Percentiles rank a stretch among this genome's conserved stretches.
These are phyloP conservation scores for Opisthocomus hoazin DNA, from an alignment of 2,113 vertebrate species.

Conservation along the genomic window DNA sequence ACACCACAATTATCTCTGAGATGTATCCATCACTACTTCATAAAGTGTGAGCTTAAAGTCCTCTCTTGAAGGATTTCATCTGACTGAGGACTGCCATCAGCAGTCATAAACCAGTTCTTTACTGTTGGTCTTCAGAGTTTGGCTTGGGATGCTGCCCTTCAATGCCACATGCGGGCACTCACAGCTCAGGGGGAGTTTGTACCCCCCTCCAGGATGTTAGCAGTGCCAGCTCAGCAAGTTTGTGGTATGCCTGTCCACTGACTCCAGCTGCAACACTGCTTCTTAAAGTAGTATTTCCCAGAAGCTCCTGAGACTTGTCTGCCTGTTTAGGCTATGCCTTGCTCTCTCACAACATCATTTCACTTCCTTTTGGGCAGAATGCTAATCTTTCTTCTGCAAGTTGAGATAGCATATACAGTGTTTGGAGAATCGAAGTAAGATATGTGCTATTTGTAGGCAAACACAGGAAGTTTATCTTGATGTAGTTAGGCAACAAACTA, in stretches of 20 bases:
- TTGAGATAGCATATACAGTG: neutral
- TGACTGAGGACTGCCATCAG: neutral
- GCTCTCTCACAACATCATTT: neutral
- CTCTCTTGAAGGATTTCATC: neutral
- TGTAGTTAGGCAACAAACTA: neutral
- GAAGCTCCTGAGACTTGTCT: neutral
- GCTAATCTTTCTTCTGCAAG: neutral
- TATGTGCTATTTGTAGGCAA: neutral
- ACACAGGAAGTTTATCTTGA: neutral
- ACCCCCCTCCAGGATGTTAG: neutral
- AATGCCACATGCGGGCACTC: neutral
- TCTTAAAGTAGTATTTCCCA: neutral
- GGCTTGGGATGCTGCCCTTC: neutral
- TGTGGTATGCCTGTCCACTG: too few species aligned
- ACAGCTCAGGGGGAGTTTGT: neutral
- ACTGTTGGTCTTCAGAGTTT: neutral
- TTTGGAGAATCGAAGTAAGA: neutral
- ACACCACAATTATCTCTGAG: neutral
- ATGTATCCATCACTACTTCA: neutral
- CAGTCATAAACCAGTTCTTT: neutral
- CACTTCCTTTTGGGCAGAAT: neutral
- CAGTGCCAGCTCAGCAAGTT: neutral
- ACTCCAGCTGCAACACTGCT: neutral
- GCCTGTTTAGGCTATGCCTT: neutral
- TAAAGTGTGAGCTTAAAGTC: neutral